These are phyloP conservation scores for Piprites chloris DNA, from an alignment of 2,113 vertebrate species.

Conservation along the genomic window DNA sequence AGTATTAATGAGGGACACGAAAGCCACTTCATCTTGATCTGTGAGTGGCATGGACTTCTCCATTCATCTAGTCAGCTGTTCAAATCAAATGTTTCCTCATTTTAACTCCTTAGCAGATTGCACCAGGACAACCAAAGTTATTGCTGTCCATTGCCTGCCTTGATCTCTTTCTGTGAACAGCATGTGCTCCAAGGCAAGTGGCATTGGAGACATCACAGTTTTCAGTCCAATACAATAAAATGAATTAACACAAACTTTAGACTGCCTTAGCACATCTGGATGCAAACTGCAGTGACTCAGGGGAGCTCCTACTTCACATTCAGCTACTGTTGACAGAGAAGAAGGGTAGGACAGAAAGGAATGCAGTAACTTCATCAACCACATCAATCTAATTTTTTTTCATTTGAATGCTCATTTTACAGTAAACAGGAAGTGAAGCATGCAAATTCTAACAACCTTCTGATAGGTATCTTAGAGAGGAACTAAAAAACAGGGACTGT, in stretches of 20 bases:
- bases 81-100: background rate
- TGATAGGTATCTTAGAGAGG: background rate
- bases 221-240: background rate
- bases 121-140: background rate
- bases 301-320: background rate
- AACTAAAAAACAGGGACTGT: background rate
- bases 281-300: background rate
- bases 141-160: background rate
- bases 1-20: background rate
- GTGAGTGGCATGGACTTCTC: background rate
- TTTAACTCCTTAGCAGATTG: background rate
- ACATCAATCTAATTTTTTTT: background rate
- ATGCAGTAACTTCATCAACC: background rate
- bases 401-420: background rate
- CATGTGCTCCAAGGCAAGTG: background rate
- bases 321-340: background rate
- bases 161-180: background rate
- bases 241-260: background rate
- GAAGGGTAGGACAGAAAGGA: background rate
- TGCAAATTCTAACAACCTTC: background rate
- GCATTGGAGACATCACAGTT: background rate
- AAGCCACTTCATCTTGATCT: background rate
- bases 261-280: background rate
- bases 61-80: background rate
- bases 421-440: background rate